These are phyloP conservation scores for Cryptus armator DNA, from an alignment of 2,888 invertebrate genomes.

Conservation along the genomic window DNA sequence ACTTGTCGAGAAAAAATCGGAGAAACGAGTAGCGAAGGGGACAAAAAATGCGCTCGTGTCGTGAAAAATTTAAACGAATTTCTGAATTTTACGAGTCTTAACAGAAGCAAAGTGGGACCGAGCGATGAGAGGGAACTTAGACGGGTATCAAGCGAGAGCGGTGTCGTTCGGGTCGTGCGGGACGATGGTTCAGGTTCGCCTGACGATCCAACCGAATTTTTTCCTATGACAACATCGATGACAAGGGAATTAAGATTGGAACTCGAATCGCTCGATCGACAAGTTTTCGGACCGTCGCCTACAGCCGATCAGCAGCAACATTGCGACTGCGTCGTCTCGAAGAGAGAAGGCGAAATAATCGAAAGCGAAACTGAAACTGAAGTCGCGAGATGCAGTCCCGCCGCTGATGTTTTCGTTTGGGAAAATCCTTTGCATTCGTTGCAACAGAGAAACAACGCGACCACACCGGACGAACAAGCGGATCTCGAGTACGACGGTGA, in stretches of 20 bases:
- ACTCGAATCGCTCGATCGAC: slow-evolving; percentile 93
- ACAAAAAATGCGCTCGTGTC: slow-evolving; percentile 84
- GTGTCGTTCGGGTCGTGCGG: slow-evolving; percentile 76
- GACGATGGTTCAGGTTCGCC: slow-evolving; percentile 87
- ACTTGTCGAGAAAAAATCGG: slow-evolving; percentile 68
- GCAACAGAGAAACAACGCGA: slow-evolving; percentile 85
- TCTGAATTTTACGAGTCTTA: slow-evolving; percentile 90
- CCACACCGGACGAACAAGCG: slow-evolving; percentile 91
- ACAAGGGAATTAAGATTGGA: slow-evolving; percentile 93
- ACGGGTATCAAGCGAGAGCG: slow-evolving; percentile 80
- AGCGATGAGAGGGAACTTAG: slow-evolving; percentile 80
- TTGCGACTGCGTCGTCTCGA: slow-evolving; percentile 79
- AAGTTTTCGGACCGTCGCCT: slow-evolving; percentile 90
- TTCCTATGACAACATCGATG: slow-evolving; percentile 95
- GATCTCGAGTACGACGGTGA: slow-evolving; percentile 90
- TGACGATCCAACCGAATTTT: slow-evolving; percentile 93
- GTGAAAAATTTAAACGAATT: slow-evolving; percentile 95
- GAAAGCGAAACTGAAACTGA: slow-evolving; percentile 86
- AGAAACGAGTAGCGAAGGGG: slow-evolving; percentile 73
- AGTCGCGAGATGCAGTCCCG: slow-evolving; percentile 82
- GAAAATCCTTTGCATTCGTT: slow-evolving; percentile 90
- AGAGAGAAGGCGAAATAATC: slow-evolving; percentile 77
- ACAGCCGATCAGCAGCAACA: slow-evolving; percentile 76
- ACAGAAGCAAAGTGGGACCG: slow-evolving; percentile 87
- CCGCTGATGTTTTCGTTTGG: slow-evolving; percentile 91